A percentile compares a stretch with the other conserved stretches of the same genome.
These are phyloP conservation scores for Syngnathoides biaculeatus DNA, from an alignment of 2,113 vertebrate species.

Conservation along the genomic window DNA sequence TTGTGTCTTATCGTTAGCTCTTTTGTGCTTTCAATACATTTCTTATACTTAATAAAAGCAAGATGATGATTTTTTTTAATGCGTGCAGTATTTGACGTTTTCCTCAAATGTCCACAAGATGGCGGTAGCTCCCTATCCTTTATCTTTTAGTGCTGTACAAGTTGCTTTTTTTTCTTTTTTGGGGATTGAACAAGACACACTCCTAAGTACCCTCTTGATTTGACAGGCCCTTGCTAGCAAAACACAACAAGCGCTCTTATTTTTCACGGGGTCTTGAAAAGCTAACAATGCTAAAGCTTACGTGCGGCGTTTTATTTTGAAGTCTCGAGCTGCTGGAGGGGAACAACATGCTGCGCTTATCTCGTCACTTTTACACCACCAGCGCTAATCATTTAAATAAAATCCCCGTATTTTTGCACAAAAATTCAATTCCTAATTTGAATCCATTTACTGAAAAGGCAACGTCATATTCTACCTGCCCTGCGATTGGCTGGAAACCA, in stretches of 20 bases:
- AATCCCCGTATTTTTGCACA: too few relatives aligned
- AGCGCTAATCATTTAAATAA: background rate
- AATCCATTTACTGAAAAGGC: too few relatives aligned
- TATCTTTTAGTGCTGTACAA: background rate
- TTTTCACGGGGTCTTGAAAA: background rate
- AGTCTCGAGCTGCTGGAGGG: background rate
- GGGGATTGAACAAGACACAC: background rate
- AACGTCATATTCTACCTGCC: too few relatives aligned
- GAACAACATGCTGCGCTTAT: background rate
- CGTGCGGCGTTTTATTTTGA: background rate
- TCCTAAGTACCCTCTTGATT: background rate
- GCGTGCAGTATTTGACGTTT: too few relatives aligned
- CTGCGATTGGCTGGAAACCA: too few relatives aligned
- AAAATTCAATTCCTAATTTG: too few relatives aligned
- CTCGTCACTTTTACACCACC: background rate
- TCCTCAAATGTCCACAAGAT: slow-evolving; percentile 49
- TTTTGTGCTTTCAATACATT: background rate
- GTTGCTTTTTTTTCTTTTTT: background rate
- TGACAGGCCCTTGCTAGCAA: background rate
- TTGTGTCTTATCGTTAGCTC: background rate
- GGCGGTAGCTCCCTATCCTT: slow-evolving; percentile 48
- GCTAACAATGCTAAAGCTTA: background rate
- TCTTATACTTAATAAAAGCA: too few relatives aligned
- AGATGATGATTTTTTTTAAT: background rate
- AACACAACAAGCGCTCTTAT: background rate